phyloP scores from a whole-genome alignment of 2,113 vertebrate species.

The Sinocyclocheilus grahami region DNA sequence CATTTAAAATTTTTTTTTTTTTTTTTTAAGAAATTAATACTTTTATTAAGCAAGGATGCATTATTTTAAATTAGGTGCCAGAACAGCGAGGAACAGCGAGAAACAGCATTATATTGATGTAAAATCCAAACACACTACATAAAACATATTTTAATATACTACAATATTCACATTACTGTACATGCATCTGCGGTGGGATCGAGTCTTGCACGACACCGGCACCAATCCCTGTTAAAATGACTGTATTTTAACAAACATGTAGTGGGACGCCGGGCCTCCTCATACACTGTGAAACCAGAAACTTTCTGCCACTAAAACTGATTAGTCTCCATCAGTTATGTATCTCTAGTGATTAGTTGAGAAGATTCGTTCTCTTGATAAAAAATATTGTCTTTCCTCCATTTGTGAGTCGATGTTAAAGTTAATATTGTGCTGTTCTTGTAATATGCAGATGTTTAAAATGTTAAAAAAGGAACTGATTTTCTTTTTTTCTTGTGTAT shows the following conservation, averaged over 20 bases:
- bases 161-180: no score
- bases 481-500: conserved; percentile 40
- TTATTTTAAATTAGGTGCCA: no score
- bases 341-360: conserved; percentile 40
- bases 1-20: background rate
- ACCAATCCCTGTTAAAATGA: background rate
- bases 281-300: conserved; percentile 46
- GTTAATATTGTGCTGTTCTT: conserved; percentile 57
- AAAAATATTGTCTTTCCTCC: conserved; percentile 24
- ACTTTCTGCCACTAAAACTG: conserved; percentile 28
- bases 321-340: conserved; percentile 32
- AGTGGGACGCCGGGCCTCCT: conserved; percentile 10
- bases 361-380: conserved; percentile 26
- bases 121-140: no score
- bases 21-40: background rate
- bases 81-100: no score
- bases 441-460: conserved; percentile 31
- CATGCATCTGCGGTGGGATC: background rate
- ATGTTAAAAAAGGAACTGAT: conserved; percentile 42
- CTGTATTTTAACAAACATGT: background rate
- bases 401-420: conserved; percentile 56
- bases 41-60: no score
- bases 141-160: no score
- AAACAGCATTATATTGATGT: no score
- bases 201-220: background rate